Evolutionary conservation across 2,888 invertebrate genomes (phyloP), one percentile per base, ranked within the genome.

Genomic region (Limnephilus auricula): DNA sequence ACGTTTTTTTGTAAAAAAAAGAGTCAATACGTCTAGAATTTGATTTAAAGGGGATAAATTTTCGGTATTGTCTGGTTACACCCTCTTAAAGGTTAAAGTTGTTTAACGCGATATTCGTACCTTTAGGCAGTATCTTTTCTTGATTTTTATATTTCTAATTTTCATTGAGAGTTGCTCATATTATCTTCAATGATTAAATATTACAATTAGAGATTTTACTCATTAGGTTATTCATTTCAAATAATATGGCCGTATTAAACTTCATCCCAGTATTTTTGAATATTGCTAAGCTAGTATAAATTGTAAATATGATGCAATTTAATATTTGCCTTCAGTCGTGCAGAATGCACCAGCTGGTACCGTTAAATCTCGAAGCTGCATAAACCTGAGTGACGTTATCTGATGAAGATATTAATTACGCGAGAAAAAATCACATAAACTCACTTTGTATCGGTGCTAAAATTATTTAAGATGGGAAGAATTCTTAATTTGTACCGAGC

Each of bases 371-470:
- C 31, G 85, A 18, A 37, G 37, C 34, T 85, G 85, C 40, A 37
- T 40, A 30, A 30, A 40, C 30, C 85, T 30, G 40, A 40, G n/a
- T 30, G 37, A 40, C 85, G 40, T 85, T 85, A 85, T 85, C 85
- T 85, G 85, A 85, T 85, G 34, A 34, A 34, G 85, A 40, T 85
- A 40, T 85, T 85, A 85, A 85, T 85, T 85, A 85, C 85, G 25
- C 85, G 85, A 30, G 40, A 40, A 40, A 85, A 85, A 85, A 10
- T 37, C 84, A n/a, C 65, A 65, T 80, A 32, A 80, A 13, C 18
- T 80, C 65, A 65, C 65, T 25, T n/a, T n/a, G 65, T 65, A 65
- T 65, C 65, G 9, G 65, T 65, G 65, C 9, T 65, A 65, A 65
- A 4, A 65, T 65, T 25, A 65, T 65, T 65, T 65, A 65, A 65